Base-by-base conservation (phyloP, 1,140 invertebrate genomes). In the Drosophila micromelanica region DNA sequence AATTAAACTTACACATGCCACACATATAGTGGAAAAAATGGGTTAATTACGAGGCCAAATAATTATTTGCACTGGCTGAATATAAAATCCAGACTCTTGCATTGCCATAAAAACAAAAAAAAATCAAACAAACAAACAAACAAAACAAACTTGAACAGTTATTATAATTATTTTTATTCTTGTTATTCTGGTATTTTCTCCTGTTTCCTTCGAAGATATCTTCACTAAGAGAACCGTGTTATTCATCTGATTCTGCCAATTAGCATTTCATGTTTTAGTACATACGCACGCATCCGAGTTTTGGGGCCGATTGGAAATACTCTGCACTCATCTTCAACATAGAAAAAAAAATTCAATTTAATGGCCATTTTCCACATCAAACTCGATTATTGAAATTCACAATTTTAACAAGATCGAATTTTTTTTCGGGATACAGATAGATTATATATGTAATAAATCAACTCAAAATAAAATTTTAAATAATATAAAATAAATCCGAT, bases 221-320 rank as follows among this genome's bases (percentile, higher is more conserved):
- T 15, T 20, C 2, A 43, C 8, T 49, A 15, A 11, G 8, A 12
- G 35, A 43, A 48, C 20, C 61, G 62, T 76, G 69, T 30, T 59
- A 20, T 68, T 52, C 13, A 48, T 40, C 69, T 73, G 70, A 76
- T 73, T 73, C 57, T 27, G 71, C 63, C 70, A 73, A 76, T 76
- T 68, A 59, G 57, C 57, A 38, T 12, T 23, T 8, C 32, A 37
- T 42, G 46, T 38, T 64, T 52, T 11, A 64, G 52, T 35, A 52
- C 6, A 62, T 38, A 38, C 1, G 20, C 55, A 17, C 37, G 38
- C 55, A 30, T 52, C 3, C 38, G 11, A 20, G 5, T 8, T 27
- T 8, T n/a, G n/a, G 38, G 38, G 4, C 2, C 12, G 46, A 27
- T 27, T 7, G 23, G 8, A 5, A 9, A 27, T 27, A 27, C 27